Evolutionary conservation across 2,797 vertebrate genomes (phyloP).

Genomic region (Margarornis squamiger): DNA sequence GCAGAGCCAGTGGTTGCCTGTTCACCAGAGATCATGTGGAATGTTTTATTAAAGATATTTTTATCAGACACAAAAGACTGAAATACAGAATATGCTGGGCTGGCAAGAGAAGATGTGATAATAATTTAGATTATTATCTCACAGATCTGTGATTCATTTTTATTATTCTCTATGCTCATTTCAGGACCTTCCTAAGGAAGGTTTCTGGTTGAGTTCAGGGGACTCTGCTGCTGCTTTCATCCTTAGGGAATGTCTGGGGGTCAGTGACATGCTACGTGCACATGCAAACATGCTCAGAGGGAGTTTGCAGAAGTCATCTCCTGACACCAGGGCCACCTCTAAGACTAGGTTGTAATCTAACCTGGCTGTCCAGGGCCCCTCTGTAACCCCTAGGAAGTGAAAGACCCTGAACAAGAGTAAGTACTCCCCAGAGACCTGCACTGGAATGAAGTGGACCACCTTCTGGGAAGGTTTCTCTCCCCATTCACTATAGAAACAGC

Average conservation of each 20-base stretch:
- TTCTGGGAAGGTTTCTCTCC: not conserved
- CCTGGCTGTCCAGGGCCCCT: not conserved
- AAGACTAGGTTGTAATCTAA: not conserved
- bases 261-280: not conserved
- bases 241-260: not conserved
- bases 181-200: not conserved
- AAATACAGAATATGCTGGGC: not conserved
- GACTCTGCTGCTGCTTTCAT: not conserved
- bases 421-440: not conserved
- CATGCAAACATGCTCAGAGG: not conserved
- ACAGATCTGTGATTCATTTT: not conserved
- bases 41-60: conserved; percentile 14
- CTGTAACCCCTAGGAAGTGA: not conserved
- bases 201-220: not conserved
- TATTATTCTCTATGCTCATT: not conserved
- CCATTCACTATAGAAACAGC: not conserved
- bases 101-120: not conserved
- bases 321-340: not conserved
- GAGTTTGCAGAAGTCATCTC: not conserved
- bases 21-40: not conserved
- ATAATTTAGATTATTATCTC: conserved; percentile 29
- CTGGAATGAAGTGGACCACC: not conserved
- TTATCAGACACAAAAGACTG: not conserved
- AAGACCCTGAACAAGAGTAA: not conserved
- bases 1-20: conserved; percentile 14